Evolutionary conservation across 2,113 vertebrate genomes (phyloP).

Genomic region (Phaetusa simplex): DNA sequence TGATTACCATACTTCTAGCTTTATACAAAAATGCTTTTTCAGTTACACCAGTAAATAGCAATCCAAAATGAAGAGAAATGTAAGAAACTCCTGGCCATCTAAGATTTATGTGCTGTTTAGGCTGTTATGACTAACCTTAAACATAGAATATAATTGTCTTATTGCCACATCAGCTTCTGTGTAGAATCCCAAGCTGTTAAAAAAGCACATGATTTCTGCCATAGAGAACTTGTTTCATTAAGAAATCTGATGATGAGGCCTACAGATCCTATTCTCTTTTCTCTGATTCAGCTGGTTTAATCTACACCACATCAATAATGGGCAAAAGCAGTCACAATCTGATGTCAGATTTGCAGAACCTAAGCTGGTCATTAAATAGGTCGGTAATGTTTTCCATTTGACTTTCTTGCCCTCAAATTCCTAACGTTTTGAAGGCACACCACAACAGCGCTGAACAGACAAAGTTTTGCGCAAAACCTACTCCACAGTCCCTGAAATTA

Average conservation of each 20-base stretch:
- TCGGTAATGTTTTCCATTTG: background rate
- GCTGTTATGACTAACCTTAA: background rate
- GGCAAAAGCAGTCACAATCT: background rate
- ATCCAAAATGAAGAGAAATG: background rate
- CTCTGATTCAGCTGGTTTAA: background rate
- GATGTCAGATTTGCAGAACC: background rate
- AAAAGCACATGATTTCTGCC: background rate
- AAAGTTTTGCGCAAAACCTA: background rate
- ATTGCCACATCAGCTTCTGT: background rate
- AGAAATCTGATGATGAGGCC: background rate
- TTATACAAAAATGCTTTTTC: background rate
- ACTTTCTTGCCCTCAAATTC: background rate
- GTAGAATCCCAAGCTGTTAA: background rate
- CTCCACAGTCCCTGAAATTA: background rate
- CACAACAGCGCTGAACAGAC: background rate
- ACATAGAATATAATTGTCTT: background rate
- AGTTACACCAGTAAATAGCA: background rate
- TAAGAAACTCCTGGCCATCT: background rate
- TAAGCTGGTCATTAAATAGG: background rate
- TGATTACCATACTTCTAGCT: background rate
- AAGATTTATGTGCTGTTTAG: background rate
- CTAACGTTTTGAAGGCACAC: background rate
- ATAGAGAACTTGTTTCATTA: background rate
- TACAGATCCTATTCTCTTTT: background rate
- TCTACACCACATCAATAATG: background rate